Evolutionary conservation across 2,888 invertebrate genomes (phyloP).

Genomic region (Villa cingulata): DNA sequence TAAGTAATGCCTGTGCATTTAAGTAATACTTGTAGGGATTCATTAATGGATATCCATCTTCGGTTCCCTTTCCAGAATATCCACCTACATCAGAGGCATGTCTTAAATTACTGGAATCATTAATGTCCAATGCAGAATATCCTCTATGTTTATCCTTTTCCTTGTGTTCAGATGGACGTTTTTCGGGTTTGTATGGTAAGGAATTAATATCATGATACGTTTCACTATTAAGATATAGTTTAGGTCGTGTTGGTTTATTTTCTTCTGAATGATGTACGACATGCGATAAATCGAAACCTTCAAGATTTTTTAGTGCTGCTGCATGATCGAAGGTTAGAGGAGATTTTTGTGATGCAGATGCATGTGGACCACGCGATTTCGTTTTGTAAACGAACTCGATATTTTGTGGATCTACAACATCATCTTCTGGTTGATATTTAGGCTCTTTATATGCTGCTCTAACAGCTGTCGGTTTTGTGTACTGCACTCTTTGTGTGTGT

Average conservation of each 20-base stretch:
- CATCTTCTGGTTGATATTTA: conserved; percentile 18
- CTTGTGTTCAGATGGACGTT: conserved; percentile 10
- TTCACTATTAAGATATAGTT: conserved; percentile 32
- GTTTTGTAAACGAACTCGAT: conserved; percentile 34
- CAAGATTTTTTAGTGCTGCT: conserved; percentile 29
- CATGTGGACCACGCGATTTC: conserved; percentile 27
- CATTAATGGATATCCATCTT: conserved; percentile 25
- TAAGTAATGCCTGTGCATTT: conserved; percentile 22
- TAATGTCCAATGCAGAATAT: background rate
- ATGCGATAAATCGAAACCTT: conserved; percentile 31
- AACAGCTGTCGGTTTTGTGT: conserved; percentile 18
- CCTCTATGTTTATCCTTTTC: conserved; percentile 1
- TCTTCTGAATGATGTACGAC: conserved; percentile 17
- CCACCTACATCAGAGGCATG: background rate
- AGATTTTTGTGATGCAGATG: background rate
- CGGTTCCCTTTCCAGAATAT: conserved; percentile 7
- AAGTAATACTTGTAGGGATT: conserved; percentile 30
- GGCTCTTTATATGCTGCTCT: conserved; percentile 22
- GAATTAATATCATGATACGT: conserved; percentile 35
- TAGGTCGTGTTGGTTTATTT: conserved; percentile 20
- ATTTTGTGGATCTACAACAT: conserved; percentile 27
- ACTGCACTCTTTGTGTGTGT: conserved; percentile 18
- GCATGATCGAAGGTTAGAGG: conserved; percentile 31
- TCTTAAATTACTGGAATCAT: background rate
- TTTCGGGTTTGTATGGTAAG: conserved; percentile 28